Evolutionary conservation across 2,888 invertebrate genomes (phyloP).

Genomic region (Ferdinandea cuprea): DNA sequence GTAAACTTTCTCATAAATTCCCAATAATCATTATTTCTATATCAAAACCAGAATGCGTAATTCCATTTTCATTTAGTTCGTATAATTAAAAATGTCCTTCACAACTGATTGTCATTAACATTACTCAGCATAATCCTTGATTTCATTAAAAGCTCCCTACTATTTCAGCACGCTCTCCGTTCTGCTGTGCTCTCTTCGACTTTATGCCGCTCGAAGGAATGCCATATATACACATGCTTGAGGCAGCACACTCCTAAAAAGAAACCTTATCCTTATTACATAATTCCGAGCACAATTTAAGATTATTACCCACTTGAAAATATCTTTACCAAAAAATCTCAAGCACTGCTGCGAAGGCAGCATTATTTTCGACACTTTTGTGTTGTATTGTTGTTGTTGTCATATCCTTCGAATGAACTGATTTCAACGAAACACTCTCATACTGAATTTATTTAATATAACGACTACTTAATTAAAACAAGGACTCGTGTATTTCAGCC

Average conservation of each 20-base stretch:
- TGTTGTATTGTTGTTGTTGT: slow-evolving; percentile 8
- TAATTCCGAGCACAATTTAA: slow-evolving; percentile 49
- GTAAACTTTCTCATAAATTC: neutral
- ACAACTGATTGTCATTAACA: slow-evolving; percentile 10
- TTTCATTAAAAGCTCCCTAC: neutral
- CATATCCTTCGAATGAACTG: neutral
- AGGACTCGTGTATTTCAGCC: slow-evolving; percentile 49
- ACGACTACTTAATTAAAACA: slow-evolving; percentile 69
- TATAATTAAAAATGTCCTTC: slow-evolving; percentile 1
- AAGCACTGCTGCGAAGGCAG: slow-evolving; percentile 6
- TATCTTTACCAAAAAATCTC: slow-evolving; percentile 36
- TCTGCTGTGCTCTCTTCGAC: neutral
- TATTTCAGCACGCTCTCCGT: neutral
- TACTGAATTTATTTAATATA: slow-evolving; percentile 62
- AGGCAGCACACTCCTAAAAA: slow-evolving; percentile 16
- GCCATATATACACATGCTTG: slow-evolving; percentile 36
- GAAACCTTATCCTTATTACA: slow-evolving; percentile 41
- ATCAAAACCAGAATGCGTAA: neutral
- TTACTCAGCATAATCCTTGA: neutral
- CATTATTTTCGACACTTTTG: neutral
- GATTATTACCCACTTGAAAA: slow-evolving; percentile 49
- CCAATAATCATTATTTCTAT: neutral
- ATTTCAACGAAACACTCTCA: slow-evolving; percentile 5
- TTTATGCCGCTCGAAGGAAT: neutral
- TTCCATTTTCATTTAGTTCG: slow-evolving; percentile 4